Evolutionary conservation across 2,888 invertebrate species (phyloP), one percentile per base, ranked within the genome.

Genomic region (Rhagophthalmus giganteus): DNA sequence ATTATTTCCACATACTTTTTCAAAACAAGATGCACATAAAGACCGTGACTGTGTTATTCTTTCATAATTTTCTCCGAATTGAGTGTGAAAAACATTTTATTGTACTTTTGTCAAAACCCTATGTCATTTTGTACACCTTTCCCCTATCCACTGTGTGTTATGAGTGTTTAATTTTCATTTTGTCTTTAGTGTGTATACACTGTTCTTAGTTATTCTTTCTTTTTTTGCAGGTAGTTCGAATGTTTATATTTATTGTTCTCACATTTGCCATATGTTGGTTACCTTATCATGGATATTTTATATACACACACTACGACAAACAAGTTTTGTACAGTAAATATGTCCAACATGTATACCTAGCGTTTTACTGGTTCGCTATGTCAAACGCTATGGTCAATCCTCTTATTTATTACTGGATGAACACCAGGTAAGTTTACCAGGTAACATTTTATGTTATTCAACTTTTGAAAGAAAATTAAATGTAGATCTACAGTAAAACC

Each of bases 371-470:
- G 88, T 79, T 94, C 48, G 94, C 94, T 1, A 94, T 94, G 94
- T 89, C 91, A 7, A 92, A 93, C 68, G 88, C 92, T 1, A 92
- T 92, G 90, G 91, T 93, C 47, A 94, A 94, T 76, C 93, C 93
- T 0, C 83, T 94, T 46, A 90, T 94, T 37, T 94, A 94, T 72
- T 93, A 92, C 70, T 91, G 91, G 88, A 93, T 94, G 93, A 94
- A 93, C 73, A 86, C 88, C 61, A 85, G 87, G 88, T 88, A 74
- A 79, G 77, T 73, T 16, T n/a, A n/a, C n/a, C n/a, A n/a, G n/a
- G n/a, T n/a, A n/a, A n/a, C n/a, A n/a, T n/a, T n/a, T n/a, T 24
- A 10, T 31, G 5, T 28, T 35, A 11, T 5, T 2, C 1, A 37
- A 32, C 13, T 24, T 24, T 24, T 7, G 24, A 24, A 24, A 6